These are phyloP conservation scores for Flexamia atlantica DNA, from an alignment of 2,888 invertebrate genomes.

Conservation along the genomic window DNA sequence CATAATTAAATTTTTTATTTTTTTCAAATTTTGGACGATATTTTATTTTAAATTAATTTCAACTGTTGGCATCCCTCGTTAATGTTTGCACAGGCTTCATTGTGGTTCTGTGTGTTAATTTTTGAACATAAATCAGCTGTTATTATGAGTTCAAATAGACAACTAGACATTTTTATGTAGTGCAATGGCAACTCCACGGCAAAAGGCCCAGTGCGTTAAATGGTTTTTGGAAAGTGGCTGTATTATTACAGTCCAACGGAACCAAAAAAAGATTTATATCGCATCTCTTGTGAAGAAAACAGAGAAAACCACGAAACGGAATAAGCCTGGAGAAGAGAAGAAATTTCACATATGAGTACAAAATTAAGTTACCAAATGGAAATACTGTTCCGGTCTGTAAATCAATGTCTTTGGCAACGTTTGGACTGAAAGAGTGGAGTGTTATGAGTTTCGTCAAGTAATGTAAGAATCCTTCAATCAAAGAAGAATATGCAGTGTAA, in stretches of 20 bases:
- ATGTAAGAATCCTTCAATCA: background rate
- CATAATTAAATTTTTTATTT: too few relatives aligned
- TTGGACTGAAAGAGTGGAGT: background rate
- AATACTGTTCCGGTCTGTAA: slow-evolving; percentile 18
- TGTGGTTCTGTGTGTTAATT: too few relatives aligned
- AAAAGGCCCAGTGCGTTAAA: too few relatives aligned
- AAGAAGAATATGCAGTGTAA: slow-evolving; percentile 70
- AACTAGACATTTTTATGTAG: too few relatives aligned
- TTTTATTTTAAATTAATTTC: too few relatives aligned
- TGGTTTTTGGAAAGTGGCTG: slow-evolving; percentile 50
- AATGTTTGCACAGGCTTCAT: too few relatives aligned
- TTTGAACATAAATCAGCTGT: too few relatives aligned
- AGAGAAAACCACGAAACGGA: slow-evolving; percentile 14
- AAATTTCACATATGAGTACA: slow-evolving; percentile 48
- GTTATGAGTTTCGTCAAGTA: background rate
- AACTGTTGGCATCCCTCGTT: too few relatives aligned
- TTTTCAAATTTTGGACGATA: too few relatives aligned
- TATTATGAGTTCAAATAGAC: too few relatives aligned
- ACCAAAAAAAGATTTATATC: slow-evolving; percentile 54
- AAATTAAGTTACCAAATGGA: slow-evolving; percentile 50
- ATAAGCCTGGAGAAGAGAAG: slow-evolving; percentile 41
- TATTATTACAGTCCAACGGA: slow-evolving; percentile 39
- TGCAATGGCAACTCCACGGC: too few relatives aligned
- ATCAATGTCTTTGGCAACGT: background rate
- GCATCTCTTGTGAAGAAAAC: slow-evolving; percentile 25